Percentiles rank a stretch among this genome's conserved stretches.
phyloP scores from a whole-genome alignment of 2,888 invertebrate species.

The Didymodactylos carnosus region DNA sequence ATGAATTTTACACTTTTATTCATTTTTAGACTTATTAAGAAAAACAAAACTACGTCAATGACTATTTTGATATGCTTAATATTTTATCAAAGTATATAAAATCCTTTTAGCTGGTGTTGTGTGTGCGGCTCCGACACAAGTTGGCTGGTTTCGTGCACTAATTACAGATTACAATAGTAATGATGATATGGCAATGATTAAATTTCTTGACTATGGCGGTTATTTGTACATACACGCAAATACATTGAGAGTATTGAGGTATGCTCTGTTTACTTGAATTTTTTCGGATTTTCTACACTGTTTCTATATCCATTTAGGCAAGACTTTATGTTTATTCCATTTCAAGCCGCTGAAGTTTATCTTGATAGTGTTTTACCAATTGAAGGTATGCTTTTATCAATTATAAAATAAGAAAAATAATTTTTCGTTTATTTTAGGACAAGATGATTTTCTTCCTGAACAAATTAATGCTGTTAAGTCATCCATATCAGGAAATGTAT shows the following conservation, averaged over 20 bases:
- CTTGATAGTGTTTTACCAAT: conserved; percentile 66
- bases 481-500: neutral
- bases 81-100: too few relatives aligned
- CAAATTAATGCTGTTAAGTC: neutral
- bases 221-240: conserved; percentile 57
- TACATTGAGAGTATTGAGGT: conserved; percentile 62
- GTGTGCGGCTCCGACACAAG: conserved; percentile 60
- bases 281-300: neutral
- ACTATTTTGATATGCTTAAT: neutral
- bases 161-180: conserved; percentile 50
- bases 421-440: neutral
- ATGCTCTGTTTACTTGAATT: neutral
- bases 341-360: conserved; percentile 86
- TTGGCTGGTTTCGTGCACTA: conserved; percentile 70
- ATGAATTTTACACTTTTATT: too few relatives aligned
- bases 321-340: conserved; percentile 79
- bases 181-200: conserved; percentile 41
- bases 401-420: neutral
- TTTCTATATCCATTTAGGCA: conserved; percentile 40
- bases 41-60: too few relatives aligned
- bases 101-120: conserved; percentile 59
- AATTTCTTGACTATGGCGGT: conserved; percentile 84
- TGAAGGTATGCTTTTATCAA: conserved; percentile 39
- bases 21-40: too few relatives aligned
- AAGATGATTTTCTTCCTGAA: neutral